Percentiles rank a stretch among this genome's conserved stretches.
These are phyloP conservation scores for Spodoptera frugiperda DNA, from an alignment of 1,140 invertebrate species.

Conservation along the genomic window DNA sequence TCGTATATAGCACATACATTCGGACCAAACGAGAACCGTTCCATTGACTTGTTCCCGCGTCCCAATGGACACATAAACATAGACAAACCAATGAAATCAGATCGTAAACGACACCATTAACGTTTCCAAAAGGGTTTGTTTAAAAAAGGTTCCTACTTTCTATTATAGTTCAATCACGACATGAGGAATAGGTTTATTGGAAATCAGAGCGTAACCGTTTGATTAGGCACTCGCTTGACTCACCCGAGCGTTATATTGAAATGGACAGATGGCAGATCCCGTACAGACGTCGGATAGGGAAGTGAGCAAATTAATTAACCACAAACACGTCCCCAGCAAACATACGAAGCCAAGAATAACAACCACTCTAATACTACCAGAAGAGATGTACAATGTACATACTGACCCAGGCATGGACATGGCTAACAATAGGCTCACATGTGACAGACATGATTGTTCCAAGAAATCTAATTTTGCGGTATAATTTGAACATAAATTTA, in stretches of 20 bases:
- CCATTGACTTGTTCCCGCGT: background rate
- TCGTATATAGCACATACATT: slow-evolving; percentile 23
- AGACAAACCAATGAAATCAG: slow-evolving; percentile 32
- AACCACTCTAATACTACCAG: slow-evolving; percentile 5
- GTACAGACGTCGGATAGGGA: slow-evolving; percentile 51
- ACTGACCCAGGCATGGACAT: background rate
- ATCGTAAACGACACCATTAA: slow-evolving; percentile 30
- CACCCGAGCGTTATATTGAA: slow-evolving; percentile 60
- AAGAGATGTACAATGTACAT: slow-evolving; percentile 5
- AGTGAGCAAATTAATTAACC: slow-evolving; percentile 65
- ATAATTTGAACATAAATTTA: slow-evolving; percentile 55
- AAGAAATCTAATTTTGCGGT: slow-evolving; percentile 48
- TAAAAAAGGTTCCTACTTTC: slow-evolving; percentile 53
- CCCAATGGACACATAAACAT: slow-evolving; percentile 18
- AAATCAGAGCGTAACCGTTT: slow-evolving; percentile 60
- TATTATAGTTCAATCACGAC: slow-evolving; percentile 59
- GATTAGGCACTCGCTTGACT: slow-evolving; percentile 56
- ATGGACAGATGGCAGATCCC: slow-evolving; percentile 59
- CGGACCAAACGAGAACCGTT: slow-evolving; percentile 9
- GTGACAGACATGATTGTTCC: slow-evolving; percentile 12
- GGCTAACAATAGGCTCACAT: slow-evolving; percentile 28
- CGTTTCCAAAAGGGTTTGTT: slow-evolving; percentile 21
- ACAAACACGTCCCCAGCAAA: slow-evolving; percentile 48
- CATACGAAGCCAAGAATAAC: slow-evolving; percentile 34
- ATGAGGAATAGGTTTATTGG: slow-evolving; percentile 53